Base-by-base conservation (phyloP, 2,888 invertebrate species). In the Linyphia triangularis region DNA sequence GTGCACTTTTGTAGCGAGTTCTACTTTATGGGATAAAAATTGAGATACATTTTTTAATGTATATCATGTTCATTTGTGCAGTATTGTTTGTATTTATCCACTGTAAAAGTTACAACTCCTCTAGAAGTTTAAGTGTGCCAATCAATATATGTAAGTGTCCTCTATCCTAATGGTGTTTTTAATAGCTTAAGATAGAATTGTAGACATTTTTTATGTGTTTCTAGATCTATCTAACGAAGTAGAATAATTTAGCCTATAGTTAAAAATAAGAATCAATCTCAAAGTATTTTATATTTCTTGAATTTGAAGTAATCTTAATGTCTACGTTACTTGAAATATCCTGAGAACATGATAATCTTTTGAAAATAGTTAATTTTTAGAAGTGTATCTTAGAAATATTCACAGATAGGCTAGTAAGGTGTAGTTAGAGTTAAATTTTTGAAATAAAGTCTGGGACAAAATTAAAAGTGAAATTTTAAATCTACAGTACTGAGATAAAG, bases 341-440 rank as follows among this genome's bases (percentile, higher is more conserved):
- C 16, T 43, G 24, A 43, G 33, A 69, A 37, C 22, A 33, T 16
- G 9, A 40, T 70, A 13, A 28, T 24, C 43, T 70, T 70, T 24
- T 26, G 70, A 16, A 40, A 22, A 43, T 24, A 70, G 40, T 43
- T n/a, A 69, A 70, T 28, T 70, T 70, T 37, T 4, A 51, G 28
- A 63, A 77, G 33, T 40, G 40, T 77, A 77, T 40, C 77, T 77
- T 77, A 63, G 77, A 77, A 77, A 77, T 77, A 77, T 61, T 63
- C 63, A 61, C 33, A 67, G 33, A 33, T 33, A n/a, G 16, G 51
- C n/a, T n/a, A n/a, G n/a, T n/a, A n/a, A 40, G 40, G 40, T n/a
- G n/a, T 51, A 51, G 51, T n/a, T 51, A 16, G n/a, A 51, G 3
- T 51, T 13, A 9, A 13, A 40, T 1, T 40, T 40, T 40, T 13